Conservation (phyloP, 1,140 invertebrate genomes). For the Neodiprion fabricii region DNA sequence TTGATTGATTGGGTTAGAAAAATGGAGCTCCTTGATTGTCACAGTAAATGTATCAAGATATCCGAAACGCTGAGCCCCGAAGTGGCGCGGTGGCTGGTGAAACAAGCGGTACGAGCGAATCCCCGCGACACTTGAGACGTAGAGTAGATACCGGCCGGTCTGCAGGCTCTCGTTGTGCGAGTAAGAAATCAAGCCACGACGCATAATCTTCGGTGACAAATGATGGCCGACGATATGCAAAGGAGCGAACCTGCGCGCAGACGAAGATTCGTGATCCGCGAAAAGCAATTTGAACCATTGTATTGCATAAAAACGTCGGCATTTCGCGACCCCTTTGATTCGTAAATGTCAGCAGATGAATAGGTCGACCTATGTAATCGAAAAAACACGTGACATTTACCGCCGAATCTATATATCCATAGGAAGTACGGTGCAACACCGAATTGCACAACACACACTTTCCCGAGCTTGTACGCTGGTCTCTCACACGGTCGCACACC, state of each 20-base stretch:
- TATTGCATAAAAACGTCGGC: conserved; percentile 16
- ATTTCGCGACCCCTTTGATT: conserved; percentile 14
- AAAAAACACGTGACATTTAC: conserved; percentile 44
- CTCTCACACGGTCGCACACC: conserved; percentile 11
- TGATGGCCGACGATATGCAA: too few species aligned
- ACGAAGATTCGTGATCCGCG: conserved; percentile 27
- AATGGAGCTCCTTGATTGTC: background rate
- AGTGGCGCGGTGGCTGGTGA: too few species aligned
- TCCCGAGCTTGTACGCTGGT: conserved; percentile 18
- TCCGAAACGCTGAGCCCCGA: too few species aligned
- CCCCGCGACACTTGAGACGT: too few species aligned
- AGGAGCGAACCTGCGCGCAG: background rate
- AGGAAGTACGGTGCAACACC: conserved; percentile 35
- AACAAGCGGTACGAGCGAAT: too few species aligned
- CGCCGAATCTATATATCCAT: conserved; percentile 33
- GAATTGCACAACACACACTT: conserved; percentile 35
- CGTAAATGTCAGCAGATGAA: conserved; percentile 41
- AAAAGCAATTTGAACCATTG: conserved; percentile 26
- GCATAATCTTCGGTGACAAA: too few species aligned
- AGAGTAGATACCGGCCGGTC: too few species aligned
- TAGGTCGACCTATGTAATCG: conserved; percentile 33
- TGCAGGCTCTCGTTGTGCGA: too few species aligned
- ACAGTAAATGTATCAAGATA: background rate
- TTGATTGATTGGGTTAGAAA: conserved; percentile 38
- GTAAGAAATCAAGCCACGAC: too few species aligned